Conservation (phyloP, 1,140 invertebrate genomes). For the Cyphomyrmex costatus region DNA sequence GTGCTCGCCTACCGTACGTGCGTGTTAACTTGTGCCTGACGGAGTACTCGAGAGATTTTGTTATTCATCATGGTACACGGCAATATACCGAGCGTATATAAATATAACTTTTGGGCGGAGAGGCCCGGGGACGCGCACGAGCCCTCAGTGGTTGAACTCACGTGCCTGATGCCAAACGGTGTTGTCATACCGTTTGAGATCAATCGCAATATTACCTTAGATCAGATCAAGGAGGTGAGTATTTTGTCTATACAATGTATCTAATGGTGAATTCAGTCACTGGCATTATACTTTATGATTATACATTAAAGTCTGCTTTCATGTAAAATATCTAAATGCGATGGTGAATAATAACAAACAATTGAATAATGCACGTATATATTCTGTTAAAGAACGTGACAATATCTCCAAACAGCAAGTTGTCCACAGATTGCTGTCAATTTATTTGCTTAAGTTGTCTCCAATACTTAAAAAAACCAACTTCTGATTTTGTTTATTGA, state of each 20-base stretch:
- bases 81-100: slow-evolving; percentile 87
- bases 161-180: slow-evolving; percentile 95
- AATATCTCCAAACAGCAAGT: too few relatives aligned
- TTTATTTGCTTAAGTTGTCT: too few relatives aligned
- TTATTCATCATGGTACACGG: slow-evolving; percentile 88
- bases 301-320: too few relatives aligned
- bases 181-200: slow-evolving; percentile 91
- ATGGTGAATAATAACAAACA: too few relatives aligned
- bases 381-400: too few relatives aligned
- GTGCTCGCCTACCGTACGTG: slow-evolving; percentile 19
- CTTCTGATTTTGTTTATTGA: too few relatives aligned
- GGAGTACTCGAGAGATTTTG: neutral
- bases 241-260: neutral
- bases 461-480: too few relatives aligned
- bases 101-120: slow-evolving; percentile 89
- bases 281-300: too few relatives aligned
- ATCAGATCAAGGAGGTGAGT: slow-evolving; percentile 94
- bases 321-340: too few relatives aligned
- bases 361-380: too few relatives aligned
- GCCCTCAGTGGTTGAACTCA: slow-evolving; percentile 88
- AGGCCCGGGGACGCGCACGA: slow-evolving; percentile 86
- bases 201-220: slow-evolving; percentile 91
- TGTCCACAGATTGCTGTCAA: too few relatives aligned
- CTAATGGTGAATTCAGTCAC: too few relatives aligned
- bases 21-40: slow-evolving; percentile 41